Percentiles rank a stretch among this genome's conserved stretches.
Conservation (phyloP, 2,113 vertebrate species). For the Pteronura brasiliensis region DNA sequence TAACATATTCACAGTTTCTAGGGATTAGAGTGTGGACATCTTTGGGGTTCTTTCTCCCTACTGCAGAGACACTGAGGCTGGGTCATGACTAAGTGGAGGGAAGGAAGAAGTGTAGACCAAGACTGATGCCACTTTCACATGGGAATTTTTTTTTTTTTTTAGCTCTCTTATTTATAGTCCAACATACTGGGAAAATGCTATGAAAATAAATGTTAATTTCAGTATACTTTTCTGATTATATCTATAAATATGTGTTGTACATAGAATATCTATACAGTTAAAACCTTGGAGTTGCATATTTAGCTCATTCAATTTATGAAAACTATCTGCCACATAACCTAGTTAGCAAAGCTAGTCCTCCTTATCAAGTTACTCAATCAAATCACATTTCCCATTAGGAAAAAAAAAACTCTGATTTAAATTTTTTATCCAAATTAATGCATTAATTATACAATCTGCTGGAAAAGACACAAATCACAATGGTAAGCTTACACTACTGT, state of each 20-base stretch:
- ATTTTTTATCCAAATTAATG: not conserved
- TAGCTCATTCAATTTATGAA: not conserved
- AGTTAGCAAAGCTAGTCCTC: not conserved
- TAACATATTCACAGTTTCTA: not conserved
- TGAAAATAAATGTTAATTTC: not conserved
- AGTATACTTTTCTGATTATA: not conserved
- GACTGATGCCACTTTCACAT: not conserved
- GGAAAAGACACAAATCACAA: not conserved
- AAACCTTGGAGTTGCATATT: not conserved
- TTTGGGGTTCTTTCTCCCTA: not conserved
- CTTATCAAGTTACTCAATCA: not conserved
- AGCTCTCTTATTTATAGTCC: not conserved
- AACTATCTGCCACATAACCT: not conserved
- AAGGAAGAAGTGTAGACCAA: not conserved
- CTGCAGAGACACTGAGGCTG: not conserved
- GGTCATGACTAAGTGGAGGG: not conserved
- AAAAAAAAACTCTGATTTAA: not conserved
- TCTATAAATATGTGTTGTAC: not conserved
- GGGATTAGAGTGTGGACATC: not conserved
- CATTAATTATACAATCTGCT: not conserved
- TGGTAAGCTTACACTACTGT: not conserved
- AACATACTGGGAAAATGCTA: not conserved
- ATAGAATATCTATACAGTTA: not conserved
- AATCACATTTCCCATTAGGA: not conserved
- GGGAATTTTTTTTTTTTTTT: not conserved